phyloP scores from a whole-genome alignment of 2,113 vertebrate genomes.

The Sinocyclocheilus anshuiensis region DNA sequence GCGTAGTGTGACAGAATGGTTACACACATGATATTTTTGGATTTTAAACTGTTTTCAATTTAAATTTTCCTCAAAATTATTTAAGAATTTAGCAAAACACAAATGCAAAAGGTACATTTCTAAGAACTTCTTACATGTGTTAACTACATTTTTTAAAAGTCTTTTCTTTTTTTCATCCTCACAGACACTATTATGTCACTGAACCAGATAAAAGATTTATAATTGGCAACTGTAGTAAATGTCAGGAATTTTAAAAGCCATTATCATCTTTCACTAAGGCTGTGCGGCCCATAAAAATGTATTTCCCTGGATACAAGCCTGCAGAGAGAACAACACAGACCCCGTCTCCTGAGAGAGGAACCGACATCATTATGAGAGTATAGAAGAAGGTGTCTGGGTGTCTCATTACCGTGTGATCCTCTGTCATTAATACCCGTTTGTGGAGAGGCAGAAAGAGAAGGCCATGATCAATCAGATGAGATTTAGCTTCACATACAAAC shows the following conservation, averaged over 20 bases:
- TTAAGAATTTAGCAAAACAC: neutral
- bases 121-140: neutral
- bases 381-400: slow-evolving; percentile 55
- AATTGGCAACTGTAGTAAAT: slow-evolving; percentile 10
- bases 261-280: slow-evolving; percentile 1
- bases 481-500: slow-evolving; percentile 24
- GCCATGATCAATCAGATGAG: slow-evolving; percentile 22
- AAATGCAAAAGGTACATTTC: neutral
- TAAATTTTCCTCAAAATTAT: neutral
- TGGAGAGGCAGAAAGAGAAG: slow-evolving; percentile 47
- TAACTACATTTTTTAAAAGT: neutral
- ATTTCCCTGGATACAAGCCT: neutral
- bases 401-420: slow-evolving; percentile 61
- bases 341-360: slow-evolving; percentile 8
- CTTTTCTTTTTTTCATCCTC: neutral
- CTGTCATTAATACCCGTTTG: slow-evolving; percentile 67
- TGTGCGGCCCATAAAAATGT: neutral
- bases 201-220: slow-evolving; percentile 7
- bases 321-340: slow-evolving; percentile 3
- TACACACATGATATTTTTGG: no score
- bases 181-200: neutral
- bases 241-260: slow-evolving; percentile 20
- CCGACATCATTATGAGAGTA: slow-evolving; percentile 37
- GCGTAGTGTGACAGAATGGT: no score
- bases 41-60: neutral